Evolutionary conservation across 2,888 invertebrate genomes (phyloP), one percentile per base, ranked within the genome.

Genomic region (Blastobasis adustella): DNA sequence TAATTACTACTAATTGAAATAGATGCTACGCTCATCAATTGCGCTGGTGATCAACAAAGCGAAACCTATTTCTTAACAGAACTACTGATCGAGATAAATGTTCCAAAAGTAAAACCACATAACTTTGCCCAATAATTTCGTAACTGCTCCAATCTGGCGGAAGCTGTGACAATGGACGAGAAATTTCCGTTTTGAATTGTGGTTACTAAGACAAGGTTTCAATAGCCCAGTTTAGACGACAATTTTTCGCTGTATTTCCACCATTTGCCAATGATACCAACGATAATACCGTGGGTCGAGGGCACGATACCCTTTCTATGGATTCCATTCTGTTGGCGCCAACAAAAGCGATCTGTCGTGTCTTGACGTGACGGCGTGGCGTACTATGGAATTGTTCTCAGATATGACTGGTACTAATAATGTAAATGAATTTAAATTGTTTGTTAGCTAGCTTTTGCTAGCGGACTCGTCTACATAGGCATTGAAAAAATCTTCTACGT

Each of bases 221-320:
- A 41, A 48, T 49, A 37, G 23, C 23, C 36, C 37, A 42, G 43
- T 43, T 45, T 10, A 4, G 10, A 23, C 10, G 44, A 10, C 44
- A 45, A 10, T 10, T 49, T 47, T 49, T 66, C 66, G 71, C 67
- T 70, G 61, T 40, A 37, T 47, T 53, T 53, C 41, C 61, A 56
- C 50, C 8, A 52, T 61, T 60, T 56, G 54, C 59, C 58, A 69
- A 64, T 58, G 56, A 58, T 23, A 23, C 23, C 1, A 23, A 23
- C 23, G 23, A 3, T 23, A 67, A 70, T 66, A 61, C 63, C 72
- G 71, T 68, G 72, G 71, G 60, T 67, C 63, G 66, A 55, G 67
- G 67, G 49, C 72, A 72, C 72, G 69, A 65, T 47, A 50, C 61
- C 65, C 63, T 65, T 68, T 60, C 42, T 57, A 61, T 62, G 10